phyloP scores from a whole-genome alignment of 2,888 invertebrate genomes.

The Ditula angustiorana region DNA sequence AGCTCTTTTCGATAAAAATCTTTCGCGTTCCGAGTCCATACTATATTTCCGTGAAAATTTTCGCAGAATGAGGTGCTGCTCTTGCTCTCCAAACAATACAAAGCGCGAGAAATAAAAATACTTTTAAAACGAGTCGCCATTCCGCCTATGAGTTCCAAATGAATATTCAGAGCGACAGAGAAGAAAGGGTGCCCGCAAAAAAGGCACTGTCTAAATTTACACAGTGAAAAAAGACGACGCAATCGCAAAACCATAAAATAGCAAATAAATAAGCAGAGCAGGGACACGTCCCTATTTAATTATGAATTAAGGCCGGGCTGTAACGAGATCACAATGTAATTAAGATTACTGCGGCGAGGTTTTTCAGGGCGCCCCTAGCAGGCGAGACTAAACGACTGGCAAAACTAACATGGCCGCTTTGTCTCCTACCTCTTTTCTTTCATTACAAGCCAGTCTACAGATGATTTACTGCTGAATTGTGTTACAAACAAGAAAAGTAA shows the following conservation, averaged over 20 bases:
- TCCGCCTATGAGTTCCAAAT: conserved; percentile 78
- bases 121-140: conserved; percentile 75
- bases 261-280: conserved; percentile 78
- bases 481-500: no score
- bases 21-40: conserved; percentile 49
- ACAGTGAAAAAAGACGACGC: conserved; percentile 63
- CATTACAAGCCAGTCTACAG: conserved; percentile 43
- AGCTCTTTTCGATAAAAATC: conserved; percentile 47
- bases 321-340: conserved; percentile 84
- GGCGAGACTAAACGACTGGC: conserved; percentile 73
- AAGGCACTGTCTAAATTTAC: conserved; percentile 69
- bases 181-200: conserved; percentile 75
- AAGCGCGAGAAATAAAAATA: conserved; percentile 67
- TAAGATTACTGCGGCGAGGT: conserved; percentile 81
- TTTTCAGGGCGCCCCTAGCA: conserved; percentile 70
- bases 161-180: conserved; percentile 80
- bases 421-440: conserved; percentile 48
- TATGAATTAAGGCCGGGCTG: conserved; percentile 82
- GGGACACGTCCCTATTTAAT: conserved; percentile 82
- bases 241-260: conserved; percentile 79
- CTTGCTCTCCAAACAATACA: conserved; percentile 63
- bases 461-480: conserved; percentile 25
- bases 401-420: conserved; percentile 58
- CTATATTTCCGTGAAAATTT: conserved; percentile 64
- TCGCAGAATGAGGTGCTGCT: conserved; percentile 65